These are phyloP conservation scores for Polyommatus iphigenia DNA, from an alignment of 2,888 invertebrate genomes.

Conservation along the genomic window DNA sequence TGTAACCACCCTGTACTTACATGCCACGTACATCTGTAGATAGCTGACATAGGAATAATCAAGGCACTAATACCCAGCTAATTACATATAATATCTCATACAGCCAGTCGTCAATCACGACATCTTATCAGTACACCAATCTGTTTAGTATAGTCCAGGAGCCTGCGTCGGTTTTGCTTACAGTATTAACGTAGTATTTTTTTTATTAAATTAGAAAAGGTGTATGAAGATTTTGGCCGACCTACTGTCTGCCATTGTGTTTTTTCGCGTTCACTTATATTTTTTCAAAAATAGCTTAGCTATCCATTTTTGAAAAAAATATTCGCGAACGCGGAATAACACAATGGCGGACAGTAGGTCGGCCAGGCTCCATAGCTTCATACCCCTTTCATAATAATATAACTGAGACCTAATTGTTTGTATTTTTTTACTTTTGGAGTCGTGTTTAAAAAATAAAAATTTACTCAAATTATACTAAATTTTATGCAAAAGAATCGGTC, in stretches of 20 bases:
- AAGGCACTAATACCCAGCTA: constrained; percentile 37
- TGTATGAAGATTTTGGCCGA: no score
- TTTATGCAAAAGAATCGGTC: no score
- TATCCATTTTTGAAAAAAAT: no score
- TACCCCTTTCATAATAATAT: no score
- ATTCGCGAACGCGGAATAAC: no score
- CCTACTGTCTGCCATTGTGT: no score
- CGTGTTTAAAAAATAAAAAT: not conserved
- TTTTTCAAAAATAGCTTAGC: no score
- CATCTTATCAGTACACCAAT: constrained; percentile 72
- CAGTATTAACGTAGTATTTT: no score
- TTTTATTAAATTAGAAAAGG: no score
- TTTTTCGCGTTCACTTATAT: no score
- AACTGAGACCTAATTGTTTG: not conserved
- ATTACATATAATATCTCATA: constrained; percentile 58
- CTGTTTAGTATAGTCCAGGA: constrained; percentile 65
- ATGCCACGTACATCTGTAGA: not conserved
- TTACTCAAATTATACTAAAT: not conserved
- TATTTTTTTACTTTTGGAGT: not conserved
- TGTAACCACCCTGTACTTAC: not conserved
- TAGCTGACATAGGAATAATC: constrained; percentile 14
- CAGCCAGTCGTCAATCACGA: constrained; percentile 67
- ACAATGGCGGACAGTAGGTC: no score
- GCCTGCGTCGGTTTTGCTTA: not conserved
- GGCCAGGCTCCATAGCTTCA: no score